Base-by-base conservation (phyloP, 2,113 vertebrate species). In the Puffinus mauretanicus region DNA sequence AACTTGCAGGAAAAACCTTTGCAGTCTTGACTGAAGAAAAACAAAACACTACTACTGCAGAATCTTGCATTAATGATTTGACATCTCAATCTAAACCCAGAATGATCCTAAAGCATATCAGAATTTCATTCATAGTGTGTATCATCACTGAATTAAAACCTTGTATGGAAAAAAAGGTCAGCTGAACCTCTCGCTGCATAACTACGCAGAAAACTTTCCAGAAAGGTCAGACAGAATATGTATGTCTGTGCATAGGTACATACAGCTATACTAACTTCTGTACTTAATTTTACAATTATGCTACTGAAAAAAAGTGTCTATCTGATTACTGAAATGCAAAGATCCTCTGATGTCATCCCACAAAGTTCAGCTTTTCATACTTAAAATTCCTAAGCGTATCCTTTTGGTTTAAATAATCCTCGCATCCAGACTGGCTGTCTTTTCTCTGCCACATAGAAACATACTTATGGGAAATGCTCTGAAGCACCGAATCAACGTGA, bases 211-310 rank as follows among this genome's bases (percentile, higher is more conserved):
- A 78, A 55, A 32, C 13, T 32, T 62, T 71, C 61, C 38, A 36
- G 30, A 82, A 64, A 2, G 2, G 44, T 75, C 29, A 18, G 57
- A 52, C 21, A 78, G 62, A 65, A 2, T 7, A 49, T 2, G 4
- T 47, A n/a, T 0, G 2, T 44, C 34, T 58, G 22, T 58, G 42
- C 49, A 40, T 11, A 52, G 0, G 5, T 38, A 51, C 3, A 11
- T 8, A 64, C 9, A 57, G 64, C 18, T 52, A 19, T 9, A 47
- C 16, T 30, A 51, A 54, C n/a, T 79, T 76, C 52, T 58, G 14
- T 46, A 84, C 1, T 3, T 16, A 86, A 69, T 49, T 55, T 60
- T 7, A 85, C 36, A 71, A 16, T 66, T 52, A 46, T 7, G 21
- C 51, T 64, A 61, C 46, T 82, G 46, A 26, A 78, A 84, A 64